Conservation (phyloP, 2,797 vertebrate genomes). For the Phrynocephalus guinanensis region DNA sequence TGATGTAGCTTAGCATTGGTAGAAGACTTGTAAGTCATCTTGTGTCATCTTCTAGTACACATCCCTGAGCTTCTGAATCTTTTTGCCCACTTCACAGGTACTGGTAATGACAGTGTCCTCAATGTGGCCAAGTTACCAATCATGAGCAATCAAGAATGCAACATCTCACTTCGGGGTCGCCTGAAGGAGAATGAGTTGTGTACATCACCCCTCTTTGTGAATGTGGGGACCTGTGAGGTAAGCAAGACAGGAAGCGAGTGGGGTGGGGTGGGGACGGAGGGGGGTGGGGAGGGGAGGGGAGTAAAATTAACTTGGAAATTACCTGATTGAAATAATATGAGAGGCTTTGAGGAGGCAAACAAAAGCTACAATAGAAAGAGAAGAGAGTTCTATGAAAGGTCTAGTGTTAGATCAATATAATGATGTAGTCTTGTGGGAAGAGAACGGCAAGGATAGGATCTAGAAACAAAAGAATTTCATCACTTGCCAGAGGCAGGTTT, state of each 20-base stretch:
- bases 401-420: background rate
- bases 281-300: background rate
- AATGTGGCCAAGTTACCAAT: conserved; percentile 87
- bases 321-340: background rate
- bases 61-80: background rate
- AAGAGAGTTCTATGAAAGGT: background rate
- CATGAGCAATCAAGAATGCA: conserved; percentile 88
- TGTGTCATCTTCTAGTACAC: background rate
- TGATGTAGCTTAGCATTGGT: background rate
- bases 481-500: background rate
- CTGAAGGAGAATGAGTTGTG: conserved; percentile 93
- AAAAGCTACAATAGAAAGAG: background rate
- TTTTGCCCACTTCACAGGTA: conserved; percentile 75
- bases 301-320: background rate
- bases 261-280: background rate
- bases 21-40: background rate
- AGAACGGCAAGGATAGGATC: background rate
- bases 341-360: background rate
- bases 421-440: background rate
- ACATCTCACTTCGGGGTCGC: conserved; percentile 83
- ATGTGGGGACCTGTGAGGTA: conserved; percentile 94
- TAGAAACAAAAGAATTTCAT: background rate
- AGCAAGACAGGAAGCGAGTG: conserved; percentile 1
- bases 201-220: conserved; percentile 81
- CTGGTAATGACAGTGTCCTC: conserved; percentile 82